phyloP scores from a whole-genome alignment of 2,888 invertebrate species.

The Agrilus biguttatus region DNA sequence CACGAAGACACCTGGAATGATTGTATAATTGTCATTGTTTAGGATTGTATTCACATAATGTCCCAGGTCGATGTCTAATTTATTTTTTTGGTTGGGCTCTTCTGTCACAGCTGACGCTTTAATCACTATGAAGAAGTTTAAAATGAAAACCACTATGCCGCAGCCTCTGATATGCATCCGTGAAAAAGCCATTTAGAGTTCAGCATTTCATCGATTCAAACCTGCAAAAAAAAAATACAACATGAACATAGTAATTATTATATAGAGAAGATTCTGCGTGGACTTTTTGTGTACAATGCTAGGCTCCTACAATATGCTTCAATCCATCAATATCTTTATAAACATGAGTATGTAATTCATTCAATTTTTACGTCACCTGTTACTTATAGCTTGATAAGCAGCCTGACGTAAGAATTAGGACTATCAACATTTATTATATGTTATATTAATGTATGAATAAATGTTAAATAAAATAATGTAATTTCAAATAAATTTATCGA shows the following conservation, averaged over 20 bases:
- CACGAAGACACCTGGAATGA: slow-evolving; percentile 44
- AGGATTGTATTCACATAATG: slow-evolving; percentile 42
- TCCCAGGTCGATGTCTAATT: slow-evolving; percentile 38
- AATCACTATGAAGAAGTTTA: slow-evolving; percentile 8
- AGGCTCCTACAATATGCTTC: too few relatives aligned
- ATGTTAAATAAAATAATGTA: too few relatives aligned
- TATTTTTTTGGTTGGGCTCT: slow-evolving; percentile 5
- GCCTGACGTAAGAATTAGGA: too few relatives aligned
- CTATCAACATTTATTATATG: too few relatives aligned
- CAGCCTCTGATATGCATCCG: slow-evolving; percentile 17
- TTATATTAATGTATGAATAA: too few relatives aligned
- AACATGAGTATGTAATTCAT: too few relatives aligned
- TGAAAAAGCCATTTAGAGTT: slow-evolving; percentile 18
- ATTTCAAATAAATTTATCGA: too few relatives aligned
- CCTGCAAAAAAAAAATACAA: slow-evolving; percentile 9
- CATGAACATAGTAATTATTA: neutral
- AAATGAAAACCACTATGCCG: slow-evolving; percentile 12
- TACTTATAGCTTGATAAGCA: too few relatives aligned
- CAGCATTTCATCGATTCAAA: slow-evolving; percentile 16
- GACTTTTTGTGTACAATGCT: too few relatives aligned
- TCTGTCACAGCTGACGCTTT: slow-evolving; percentile 4
- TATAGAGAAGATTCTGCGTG: neutral
- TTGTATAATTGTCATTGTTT: slow-evolving; percentile 37
- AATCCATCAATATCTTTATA: too few relatives aligned
- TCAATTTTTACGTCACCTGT: too few relatives aligned